Base-by-base conservation (phyloP, 2,888 invertebrate species). In the Protophormia terraenovae region DNA sequence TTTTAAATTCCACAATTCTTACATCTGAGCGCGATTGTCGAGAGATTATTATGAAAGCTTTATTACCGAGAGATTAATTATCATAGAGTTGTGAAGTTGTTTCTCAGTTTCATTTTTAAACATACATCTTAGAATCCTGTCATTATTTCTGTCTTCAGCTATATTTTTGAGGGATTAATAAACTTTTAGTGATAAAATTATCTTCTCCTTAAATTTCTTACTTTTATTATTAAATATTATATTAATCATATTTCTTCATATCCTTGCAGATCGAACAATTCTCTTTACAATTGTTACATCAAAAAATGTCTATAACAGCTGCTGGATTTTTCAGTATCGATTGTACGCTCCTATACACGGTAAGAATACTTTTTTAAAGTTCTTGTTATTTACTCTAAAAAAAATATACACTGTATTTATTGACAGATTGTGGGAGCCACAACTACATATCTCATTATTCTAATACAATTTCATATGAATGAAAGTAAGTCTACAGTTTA, bases 251-350 rank as follows among this genome's bases (percentile, higher is more conserved):
- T 12, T 12, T 0, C n/a, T 47, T 5, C 45, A 1, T 12, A 2
- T 22, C 8, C 10, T 55, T 76, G 24, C 66, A 93, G 93, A 92
- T 93, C 71, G 93, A 93, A 84, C 93, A 93, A 87, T 93, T 93
- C 86, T 93, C 93, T 0, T 87, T 93, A 66, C 93, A 93, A 88
- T 89, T 94, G 84, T 86, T 93, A 0, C 93, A 93, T 87, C 93
- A 94, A 86, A 92, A 92, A 81, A 88, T 93, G 0, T 86, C 90
- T 47, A 93, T 93, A 82, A 92, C 93, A 1, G 93, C 93, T 4
- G 91, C 93, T 64, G 93, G 93, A 41, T 93, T 93, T 87, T 93
- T 94, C 72, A 91, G 89, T 14, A 90, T 94, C 1, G 93, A 94
- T 86, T 93, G 93, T 78, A 92, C 93, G 1, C 87, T 94, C 1